phyloP scores from a whole-genome alignment of 2,113 vertebrate genomes.

The Vidua chalybeata region DNA sequence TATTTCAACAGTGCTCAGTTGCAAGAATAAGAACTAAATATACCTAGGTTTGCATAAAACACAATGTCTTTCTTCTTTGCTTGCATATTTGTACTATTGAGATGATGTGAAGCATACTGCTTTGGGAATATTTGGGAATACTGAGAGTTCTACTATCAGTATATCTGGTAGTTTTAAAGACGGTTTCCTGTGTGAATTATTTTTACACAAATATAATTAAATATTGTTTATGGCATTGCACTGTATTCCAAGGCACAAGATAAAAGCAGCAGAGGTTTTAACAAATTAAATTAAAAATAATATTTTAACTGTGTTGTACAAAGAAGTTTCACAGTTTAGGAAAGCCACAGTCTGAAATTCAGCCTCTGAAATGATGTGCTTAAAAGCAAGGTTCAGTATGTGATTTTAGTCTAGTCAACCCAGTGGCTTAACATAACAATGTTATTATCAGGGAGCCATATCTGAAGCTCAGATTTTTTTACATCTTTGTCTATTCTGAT shows the following conservation, averaged over 20 bases:
- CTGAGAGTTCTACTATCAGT: neutral
- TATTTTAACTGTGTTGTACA: neutral
- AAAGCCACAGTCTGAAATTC: slow-evolving; percentile 12
- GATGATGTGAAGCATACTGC: neutral
- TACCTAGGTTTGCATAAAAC: neutral
- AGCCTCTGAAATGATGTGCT: neutral
- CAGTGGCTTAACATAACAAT: slow-evolving; percentile 29
- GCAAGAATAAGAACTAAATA: neutral
- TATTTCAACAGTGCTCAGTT: neutral
- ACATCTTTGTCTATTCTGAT: neutral
- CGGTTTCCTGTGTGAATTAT: neutral
- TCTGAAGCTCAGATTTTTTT: slow-evolving; percentile 20
- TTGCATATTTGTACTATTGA: neutral
- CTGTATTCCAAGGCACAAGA: neutral
- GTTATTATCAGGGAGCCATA: slow-evolving; percentile 10
- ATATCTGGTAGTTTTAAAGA: neutral
- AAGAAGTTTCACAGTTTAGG: neutral
- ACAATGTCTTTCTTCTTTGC: neutral
- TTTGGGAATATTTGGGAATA: neutral
- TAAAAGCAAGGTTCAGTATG: neutral
- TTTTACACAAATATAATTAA: neutral
- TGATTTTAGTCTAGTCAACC: slow-evolving; percentile 23
- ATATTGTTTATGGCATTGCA: neutral
- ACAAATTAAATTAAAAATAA: neutral
- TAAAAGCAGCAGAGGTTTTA: neutral